Percentiles rank a stretch among this genome's conserved stretches.
phyloP scores from a whole-genome alignment of 2,113 vertebrate species.

The Misgurnus mizolepis region DNA sequence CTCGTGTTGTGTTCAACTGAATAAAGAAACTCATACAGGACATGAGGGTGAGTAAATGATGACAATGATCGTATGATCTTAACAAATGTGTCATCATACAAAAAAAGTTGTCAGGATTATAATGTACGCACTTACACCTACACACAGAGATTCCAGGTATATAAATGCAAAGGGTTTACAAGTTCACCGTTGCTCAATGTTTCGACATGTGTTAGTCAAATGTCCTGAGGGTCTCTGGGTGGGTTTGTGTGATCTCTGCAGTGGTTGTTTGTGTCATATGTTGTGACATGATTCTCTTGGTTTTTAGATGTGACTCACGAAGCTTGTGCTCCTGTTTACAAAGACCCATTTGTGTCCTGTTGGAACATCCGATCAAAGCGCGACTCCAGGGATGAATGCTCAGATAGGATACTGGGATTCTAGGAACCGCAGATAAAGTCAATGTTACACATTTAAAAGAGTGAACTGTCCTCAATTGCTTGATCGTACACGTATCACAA shows the following conservation, averaged over 20 bases:
- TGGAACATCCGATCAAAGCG: constrained; percentile 39
- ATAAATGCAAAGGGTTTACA: neutral
- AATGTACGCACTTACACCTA: neutral
- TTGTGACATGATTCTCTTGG: too few species aligned
- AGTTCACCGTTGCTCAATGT: neutral
- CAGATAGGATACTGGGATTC: neutral
- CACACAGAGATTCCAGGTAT: neutral
- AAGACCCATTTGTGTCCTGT: constrained; percentile 64
- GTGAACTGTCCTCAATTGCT: too few species aligned
- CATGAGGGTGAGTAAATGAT: too few species aligned
- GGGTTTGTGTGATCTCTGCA: neutral
- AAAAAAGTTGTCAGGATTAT: neutral
- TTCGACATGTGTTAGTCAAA: too few species aligned
- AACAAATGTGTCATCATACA: too few species aligned
- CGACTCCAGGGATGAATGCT: neutral
- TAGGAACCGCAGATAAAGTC: neutral
- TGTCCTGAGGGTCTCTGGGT: neutral
- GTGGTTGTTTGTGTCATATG: neutral
- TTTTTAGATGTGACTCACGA: neutral
- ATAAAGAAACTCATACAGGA: too few species aligned
- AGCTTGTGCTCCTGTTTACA: constrained; percentile 47
- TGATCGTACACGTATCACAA: too few species aligned
- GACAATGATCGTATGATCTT: too few species aligned
- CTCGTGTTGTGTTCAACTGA: too few species aligned
- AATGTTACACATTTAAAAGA: neutral